Base-by-base conservation (phyloP, 1,140 invertebrate genomes). In the Eubasilissa regina region DNA sequence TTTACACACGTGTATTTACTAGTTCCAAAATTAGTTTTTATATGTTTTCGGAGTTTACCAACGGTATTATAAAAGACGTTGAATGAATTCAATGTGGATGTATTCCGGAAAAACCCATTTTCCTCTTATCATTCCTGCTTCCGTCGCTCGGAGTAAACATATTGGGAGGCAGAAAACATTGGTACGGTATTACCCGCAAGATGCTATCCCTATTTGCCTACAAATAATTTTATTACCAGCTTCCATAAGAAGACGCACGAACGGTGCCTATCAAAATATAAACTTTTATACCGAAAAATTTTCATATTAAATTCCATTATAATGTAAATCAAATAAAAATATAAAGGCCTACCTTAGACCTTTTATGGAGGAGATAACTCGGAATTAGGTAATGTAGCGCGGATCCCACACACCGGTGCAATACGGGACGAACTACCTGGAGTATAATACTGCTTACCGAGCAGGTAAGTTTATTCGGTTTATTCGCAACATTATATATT, bases 101-200 rank as follows among this genome's bases (percentile, higher is more conserved):
- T 17, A 8, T 55, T 55, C 19, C 19, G 21, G 58, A 62, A 62
- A 62, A 62, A 21, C 58, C 19, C 11, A 13, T 62, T 60, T 62
- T 35, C 19, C n/a, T 17, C 58, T 62, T 62, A 62, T 62, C 58
- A 35, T 62, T 62, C 17, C 8, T 4, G 58, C 58, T 21, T 62
- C 12, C 25, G n/a, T 62, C 9, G 58, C 15, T 62, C 12, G 13
- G 21, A 11, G 17, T 62, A 62, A 62, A 62, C 21, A 62, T 35
- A 10, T 21, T 62, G 12, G 58, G 21, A 35, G 58, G 25, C 17
- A n/a, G 8, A 21, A 9, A 35, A 62, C 12, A 11, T 62, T 35
- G 21, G 6, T 13, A 62, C 9, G 21, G 25, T 62, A 62, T 35
- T 10, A 21, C 12, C 9, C 19, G n/a, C 7, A n/a, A n/a, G n/a